Percentiles rank a stretch among this genome's conserved stretches.
Evolutionary conservation across 2,888 invertebrate species (phyloP).

Genomic region (Nasonia oneida): DNA sequence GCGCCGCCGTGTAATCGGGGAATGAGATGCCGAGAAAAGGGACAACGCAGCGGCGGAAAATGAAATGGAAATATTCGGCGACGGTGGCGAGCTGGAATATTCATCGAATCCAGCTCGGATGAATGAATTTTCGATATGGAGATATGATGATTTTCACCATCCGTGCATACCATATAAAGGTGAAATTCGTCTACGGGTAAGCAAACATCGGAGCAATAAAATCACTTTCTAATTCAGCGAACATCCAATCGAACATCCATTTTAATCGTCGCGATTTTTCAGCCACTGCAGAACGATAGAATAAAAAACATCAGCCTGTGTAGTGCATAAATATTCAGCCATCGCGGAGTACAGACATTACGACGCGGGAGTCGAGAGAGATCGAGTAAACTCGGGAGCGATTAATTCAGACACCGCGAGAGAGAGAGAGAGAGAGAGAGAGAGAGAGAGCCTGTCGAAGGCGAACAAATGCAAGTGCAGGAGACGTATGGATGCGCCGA

Average conservation of each 20-base stretch:
- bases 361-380: slow-evolving; percentile 24
- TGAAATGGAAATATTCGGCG: slow-evolving; percentile 1
- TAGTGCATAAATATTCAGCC: slow-evolving; percentile 30
- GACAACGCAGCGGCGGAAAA: neutral
- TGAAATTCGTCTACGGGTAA: neutral
- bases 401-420: slow-evolving; percentile 48
- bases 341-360: neutral
- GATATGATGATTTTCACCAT: neutral
- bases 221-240: neutral
- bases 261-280: neutral
- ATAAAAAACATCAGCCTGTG: neutral
- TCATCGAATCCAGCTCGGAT: neutral
- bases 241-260: neutral
- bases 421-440: neutral
- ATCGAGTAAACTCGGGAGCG: slow-evolving; percentile 19
- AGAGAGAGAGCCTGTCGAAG: slow-evolving; percentile 26
- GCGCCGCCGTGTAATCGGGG: slow-evolving; percentile 34
- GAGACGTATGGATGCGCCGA: slow-evolving; percentile 42
- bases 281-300: neutral
- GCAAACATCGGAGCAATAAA: neutral
- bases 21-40: slow-evolving; percentile 38
- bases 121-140: neutral
- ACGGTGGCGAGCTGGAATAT: neutral
- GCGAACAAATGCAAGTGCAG: slow-evolving; percentile 40
- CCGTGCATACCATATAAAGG: too few relatives aligned